Conservation (phyloP, 2,888 invertebrate genomes). For the Acronicta alni region DNA sequence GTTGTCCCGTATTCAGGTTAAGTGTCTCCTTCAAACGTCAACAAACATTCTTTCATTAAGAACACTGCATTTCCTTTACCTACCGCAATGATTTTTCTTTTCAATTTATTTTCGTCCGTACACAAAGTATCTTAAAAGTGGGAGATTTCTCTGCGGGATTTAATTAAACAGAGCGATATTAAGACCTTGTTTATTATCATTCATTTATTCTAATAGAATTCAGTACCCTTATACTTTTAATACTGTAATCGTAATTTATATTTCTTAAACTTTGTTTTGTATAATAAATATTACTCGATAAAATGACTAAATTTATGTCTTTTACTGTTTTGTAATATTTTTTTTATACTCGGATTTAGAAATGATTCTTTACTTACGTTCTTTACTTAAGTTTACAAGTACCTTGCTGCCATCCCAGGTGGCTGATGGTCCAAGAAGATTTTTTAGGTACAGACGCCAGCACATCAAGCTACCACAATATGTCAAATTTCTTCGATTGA, state of each 20-base stretch:
- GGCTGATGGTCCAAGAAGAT: no score
- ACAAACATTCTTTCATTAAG: constrained; percentile 44
- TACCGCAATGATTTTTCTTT: constrained; percentile 34
- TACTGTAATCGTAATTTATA: constrained; percentile 28
- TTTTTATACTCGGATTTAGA: no score
- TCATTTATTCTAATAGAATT: constrained; percentile 48
- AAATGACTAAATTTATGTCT: no score
- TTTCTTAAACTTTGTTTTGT: constrained; percentile 33
- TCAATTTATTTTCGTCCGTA: constrained; percentile 36
- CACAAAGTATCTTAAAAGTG: constrained; percentile 19
- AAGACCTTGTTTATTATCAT: constrained; percentile 42
- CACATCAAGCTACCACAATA: no score
- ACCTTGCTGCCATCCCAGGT: no score
- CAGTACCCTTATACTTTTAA: constrained; percentile 29
- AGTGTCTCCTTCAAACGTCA: constrained; percentile 47
- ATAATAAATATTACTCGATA: no score
- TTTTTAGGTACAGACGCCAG: no score
- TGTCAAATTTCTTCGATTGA: no score
- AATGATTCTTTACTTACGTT: no score
- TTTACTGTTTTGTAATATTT: no score
- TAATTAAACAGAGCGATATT: constrained; percentile 45
- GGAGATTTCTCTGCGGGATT: constrained; percentile 30
- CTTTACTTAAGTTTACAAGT: no score
- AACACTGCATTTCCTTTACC: constrained; percentile 44
- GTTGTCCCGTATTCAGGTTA: constrained; percentile 51